These are phyloP conservation scores for Nineta flava DNA, from an alignment of 2,888 invertebrate species.

Conservation along the genomic window DNA sequence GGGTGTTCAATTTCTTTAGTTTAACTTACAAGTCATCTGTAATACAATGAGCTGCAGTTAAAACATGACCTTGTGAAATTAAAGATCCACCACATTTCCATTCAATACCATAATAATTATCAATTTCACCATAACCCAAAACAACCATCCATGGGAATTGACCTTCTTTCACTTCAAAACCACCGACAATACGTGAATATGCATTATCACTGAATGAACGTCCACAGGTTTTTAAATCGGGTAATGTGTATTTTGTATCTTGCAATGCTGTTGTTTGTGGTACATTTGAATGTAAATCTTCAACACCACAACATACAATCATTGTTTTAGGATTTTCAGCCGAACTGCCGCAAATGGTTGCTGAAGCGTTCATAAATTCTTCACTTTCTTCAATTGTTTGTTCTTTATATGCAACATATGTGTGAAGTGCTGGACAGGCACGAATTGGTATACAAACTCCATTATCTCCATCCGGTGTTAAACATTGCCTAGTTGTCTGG, in stretches of 20 bases:
- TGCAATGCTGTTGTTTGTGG: background rate
- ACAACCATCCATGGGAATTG: background rate
- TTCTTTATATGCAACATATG: background rate
- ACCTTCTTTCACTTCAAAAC: background rate
- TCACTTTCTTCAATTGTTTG: background rate
- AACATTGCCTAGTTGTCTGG: no score
- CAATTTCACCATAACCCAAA: background rate
- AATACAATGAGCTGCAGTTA: constrained; percentile 90
- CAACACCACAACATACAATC: background rate
- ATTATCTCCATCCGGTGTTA: background rate
- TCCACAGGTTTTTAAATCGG: background rate
- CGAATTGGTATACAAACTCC: background rate
- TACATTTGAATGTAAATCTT: background rate
- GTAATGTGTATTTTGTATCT: background rate
- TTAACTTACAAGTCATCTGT: constrained; percentile 36
- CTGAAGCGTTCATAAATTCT: background rate
- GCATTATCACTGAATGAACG: background rate
- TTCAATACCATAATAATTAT: background rate
- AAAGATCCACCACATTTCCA: constrained; percentile 66
- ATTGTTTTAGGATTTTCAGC: background rate
- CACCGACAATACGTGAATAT: background rate
- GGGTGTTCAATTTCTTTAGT: no score
- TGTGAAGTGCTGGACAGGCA: background rate
- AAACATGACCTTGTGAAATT: constrained; percentile 57
- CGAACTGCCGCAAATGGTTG: background rate